These are phyloP conservation scores for Tetragonula carbonaria DNA, from an alignment of 2,888 invertebrate genomes.

Conservation along the genomic window DNA sequence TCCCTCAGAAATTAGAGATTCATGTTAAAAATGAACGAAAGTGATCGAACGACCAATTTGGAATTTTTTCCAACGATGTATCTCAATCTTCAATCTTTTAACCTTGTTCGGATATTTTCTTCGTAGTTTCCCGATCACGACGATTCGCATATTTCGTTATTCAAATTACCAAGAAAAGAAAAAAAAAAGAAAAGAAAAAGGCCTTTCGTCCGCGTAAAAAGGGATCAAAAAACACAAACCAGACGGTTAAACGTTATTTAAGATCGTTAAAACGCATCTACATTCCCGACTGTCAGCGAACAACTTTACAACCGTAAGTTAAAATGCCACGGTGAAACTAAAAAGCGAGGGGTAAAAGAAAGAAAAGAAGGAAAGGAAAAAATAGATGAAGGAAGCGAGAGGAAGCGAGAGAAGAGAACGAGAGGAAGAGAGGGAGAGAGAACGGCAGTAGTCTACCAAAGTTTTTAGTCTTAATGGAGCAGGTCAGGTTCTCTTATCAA, in stretches of 20 bases:
- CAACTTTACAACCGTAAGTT: slow-evolving; percentile 51
- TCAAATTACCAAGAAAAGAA: neutral
- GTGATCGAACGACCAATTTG: too few species aligned
- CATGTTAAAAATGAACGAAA: too few species aligned
- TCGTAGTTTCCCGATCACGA: too few species aligned
- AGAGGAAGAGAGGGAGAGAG: slow-evolving; percentile 33
- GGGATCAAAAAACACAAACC: neutral
- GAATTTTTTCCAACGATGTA: too few species aligned
- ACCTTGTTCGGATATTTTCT: too few species aligned
- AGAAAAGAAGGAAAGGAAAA: slow-evolving; percentile 23
- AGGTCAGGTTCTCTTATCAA: slow-evolving; percentile 76
- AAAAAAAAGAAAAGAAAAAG: too few species aligned
- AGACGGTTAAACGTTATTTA: slow-evolving; percentile 22
- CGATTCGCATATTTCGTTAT: neutral
- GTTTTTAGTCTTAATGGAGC: slow-evolving; percentile 70
- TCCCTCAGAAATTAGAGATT: too few species aligned
- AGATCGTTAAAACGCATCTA: slow-evolving; percentile 29
- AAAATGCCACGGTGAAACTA: slow-evolving; percentile 40
- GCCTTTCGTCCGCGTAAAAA: neutral
- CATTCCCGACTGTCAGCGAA: slow-evolving; percentile 39
- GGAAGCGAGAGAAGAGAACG: neutral
- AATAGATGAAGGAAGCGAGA: neutral
- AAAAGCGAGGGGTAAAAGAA: slow-evolving; percentile 20
- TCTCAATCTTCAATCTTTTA: too few species aligned
- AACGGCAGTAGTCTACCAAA: slow-evolving; percentile 42